phyloP scores from a whole-genome alignment of 2,888 invertebrate genomes.

The Pasiphila rectangulata region DNA sequence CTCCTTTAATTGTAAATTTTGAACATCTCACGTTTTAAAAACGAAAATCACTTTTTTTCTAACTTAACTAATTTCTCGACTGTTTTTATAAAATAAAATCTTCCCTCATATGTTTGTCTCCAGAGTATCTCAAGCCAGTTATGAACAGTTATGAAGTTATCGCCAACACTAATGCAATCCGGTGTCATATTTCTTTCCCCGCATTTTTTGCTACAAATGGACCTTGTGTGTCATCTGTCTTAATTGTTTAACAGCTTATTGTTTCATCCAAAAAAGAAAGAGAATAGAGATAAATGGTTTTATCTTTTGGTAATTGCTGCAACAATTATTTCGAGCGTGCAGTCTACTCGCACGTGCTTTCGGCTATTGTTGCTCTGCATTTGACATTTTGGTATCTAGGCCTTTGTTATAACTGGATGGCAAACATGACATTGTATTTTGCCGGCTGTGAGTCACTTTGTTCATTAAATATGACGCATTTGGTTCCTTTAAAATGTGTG shows the following conservation, averaged over 20 bases:
- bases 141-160: constrained; percentile 17
- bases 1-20: no score
- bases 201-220: constrained; percentile 58
- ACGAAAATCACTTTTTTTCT: no score
- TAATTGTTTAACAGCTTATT: constrained; percentile 67
- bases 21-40: no score
- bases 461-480: constrained; percentile 18
- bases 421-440: constrained; percentile 35
- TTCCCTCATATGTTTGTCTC: not conserved
- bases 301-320: constrained; percentile 32
- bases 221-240: constrained; percentile 57
- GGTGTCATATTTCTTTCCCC: constrained; percentile 59
- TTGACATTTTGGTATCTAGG: constrained; percentile 44
- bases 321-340: constrained; percentile 37
- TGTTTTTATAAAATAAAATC: no score
- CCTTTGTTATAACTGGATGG: constrained; percentile 42
- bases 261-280: constrained; percentile 42
- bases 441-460: constrained; percentile 21
- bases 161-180: constrained; percentile 42
- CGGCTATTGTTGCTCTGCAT: constrained; percentile 39
- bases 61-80: no score
- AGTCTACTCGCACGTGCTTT: constrained; percentile 46
- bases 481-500: constrained; percentile 9
- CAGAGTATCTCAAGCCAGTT: constrained; percentile 33
- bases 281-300: constrained; percentile 31